These are phyloP conservation scores for Lasioglossum calceatum DNA, from an alignment of 2,888 invertebrate genomes.

Conservation along the genomic window DNA sequence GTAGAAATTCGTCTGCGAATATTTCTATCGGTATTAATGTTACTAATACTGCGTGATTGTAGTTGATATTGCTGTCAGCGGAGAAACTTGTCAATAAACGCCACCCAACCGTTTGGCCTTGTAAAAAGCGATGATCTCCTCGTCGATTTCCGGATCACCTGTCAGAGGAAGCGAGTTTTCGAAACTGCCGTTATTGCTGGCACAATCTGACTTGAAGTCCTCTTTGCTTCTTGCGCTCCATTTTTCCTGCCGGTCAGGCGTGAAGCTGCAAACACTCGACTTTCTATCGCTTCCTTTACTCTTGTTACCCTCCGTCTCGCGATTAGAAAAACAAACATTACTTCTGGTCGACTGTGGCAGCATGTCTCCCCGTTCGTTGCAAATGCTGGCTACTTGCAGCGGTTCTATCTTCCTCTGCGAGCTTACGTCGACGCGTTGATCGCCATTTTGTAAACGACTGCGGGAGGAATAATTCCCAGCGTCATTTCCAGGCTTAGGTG, in stretches of 20 bases:
- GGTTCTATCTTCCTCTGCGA: not conserved
- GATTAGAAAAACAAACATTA: not conserved
- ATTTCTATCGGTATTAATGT: not conserved
- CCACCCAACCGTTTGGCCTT: conserved; percentile 74
- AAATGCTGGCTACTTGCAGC: not conserved
- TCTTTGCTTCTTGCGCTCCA: not conserved
- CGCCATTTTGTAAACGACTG: not conserved
- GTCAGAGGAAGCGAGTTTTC: conserved; percentile 84
- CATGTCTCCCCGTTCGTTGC: not conserved
- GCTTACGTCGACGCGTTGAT: not conserved
- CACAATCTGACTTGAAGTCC: not conserved
- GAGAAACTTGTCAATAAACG: conserved; percentile 50
- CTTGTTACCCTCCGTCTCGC: conserved; percentile 1
- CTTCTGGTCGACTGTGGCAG: not conserved
- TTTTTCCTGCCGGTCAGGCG: not conserved
- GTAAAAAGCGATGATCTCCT: conserved; percentile 85
- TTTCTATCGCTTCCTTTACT: not conserved
- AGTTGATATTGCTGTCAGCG: not conserved
- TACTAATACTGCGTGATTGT: conserved; percentile 19
- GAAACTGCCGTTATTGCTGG: conserved; percentile 72
- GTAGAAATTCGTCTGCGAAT: not conserved
- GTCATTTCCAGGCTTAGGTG: not conserved
- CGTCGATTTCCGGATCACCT: conserved; percentile 85
- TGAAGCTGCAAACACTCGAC: not conserved
- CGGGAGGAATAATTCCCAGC: not conserved